Evolutionary conservation across 2,797 vertebrate species (phyloP), one percentile per base, ranked within the genome.

Genomic region (Botia almorhae): DNA sequence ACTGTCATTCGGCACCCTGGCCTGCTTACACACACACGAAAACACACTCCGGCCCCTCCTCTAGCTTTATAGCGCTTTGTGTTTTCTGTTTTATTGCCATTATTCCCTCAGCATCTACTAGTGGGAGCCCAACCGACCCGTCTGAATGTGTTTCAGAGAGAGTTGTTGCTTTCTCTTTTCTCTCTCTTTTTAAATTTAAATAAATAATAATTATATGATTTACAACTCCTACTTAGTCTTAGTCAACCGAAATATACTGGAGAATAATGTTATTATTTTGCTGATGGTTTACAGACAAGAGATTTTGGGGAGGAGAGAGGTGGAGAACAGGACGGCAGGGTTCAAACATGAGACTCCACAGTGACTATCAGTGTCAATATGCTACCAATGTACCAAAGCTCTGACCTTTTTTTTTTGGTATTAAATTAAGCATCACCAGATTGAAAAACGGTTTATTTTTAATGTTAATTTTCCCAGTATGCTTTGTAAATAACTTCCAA

Each of bases 71-170:
- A 16, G 81, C 78, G 85, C 85, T 89, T 90, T 90, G 84, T 90
- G 86, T 91, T 90, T 1, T 8, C 8, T 70, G 69, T 89, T 84
- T 89, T 91, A 85, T 87, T 84, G 81, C 85, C 85, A 88, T 89
- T 86, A 84, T 92, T 86, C 90, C 84, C 83, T 89, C 85, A 85
- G 87, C 87, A 87, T 88, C 92, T 90, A 80, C 90, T 85, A 26
- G 90, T 87, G 89, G 91, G 90, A 92, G 90, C 91, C 79, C 89
- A 76, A 87, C 90, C 83, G 89, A 88, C 88, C 85, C 48, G 36
- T 74, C 56, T 80, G 48, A 71, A 71, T 73, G 11, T 16, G 29
- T 67, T 72, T 64, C 2, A 64, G 29, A 36, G 23, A 29, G 29
- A 33, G 14, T 10, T 10, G 1, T 26, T 2, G 1, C 43, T 81